These are phyloP conservation scores for Dipodomys merriami DNA, from an alignment of 2,113 vertebrate genomes.

Conservation along the genomic window DNA sequence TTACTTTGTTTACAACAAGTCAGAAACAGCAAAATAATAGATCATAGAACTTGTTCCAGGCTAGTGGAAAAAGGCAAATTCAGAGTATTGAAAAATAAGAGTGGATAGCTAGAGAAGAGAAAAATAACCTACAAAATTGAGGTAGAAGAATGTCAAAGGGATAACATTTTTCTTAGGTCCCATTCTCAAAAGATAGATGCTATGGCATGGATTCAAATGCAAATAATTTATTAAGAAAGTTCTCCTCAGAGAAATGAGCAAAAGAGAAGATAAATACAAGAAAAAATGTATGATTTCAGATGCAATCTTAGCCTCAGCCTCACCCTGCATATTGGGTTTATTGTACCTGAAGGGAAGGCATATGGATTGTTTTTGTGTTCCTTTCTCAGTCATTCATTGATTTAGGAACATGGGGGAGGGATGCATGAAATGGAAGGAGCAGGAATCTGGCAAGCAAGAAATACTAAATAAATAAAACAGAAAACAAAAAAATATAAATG, in stretches of 20 bases:
- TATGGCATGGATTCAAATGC: not conserved
- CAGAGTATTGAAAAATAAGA: not conserved
- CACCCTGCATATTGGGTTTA: not conserved
- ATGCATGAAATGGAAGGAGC: not conserved
- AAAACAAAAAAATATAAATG: slow-evolving; percentile 11
- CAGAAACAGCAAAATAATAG: slow-evolving; percentile 2
- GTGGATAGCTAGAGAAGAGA: not conserved
- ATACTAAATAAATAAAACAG: not conserved
- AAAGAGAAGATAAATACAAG: not conserved
- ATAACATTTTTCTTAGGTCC: not conserved
- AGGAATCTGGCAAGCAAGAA: not conserved
- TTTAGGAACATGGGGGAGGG: not conserved
- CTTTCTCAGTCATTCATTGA: not conserved
- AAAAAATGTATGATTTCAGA: not conserved
- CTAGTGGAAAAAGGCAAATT: not conserved
- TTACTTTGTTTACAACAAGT: not conserved
- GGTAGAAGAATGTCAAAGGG: not conserved
- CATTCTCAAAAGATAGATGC: not conserved
- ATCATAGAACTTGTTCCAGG: not conserved
- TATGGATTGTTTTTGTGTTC: not conserved
- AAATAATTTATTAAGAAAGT: not conserved
- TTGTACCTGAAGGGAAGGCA: not conserved
- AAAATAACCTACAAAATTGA: not conserved
- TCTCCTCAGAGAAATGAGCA: not conserved
- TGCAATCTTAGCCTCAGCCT: not conserved